These are phyloP conservation scores for Galaxias olidus DNA, from an alignment of 2,797 vertebrate genomes.

Conservation along the genomic window DNA sequence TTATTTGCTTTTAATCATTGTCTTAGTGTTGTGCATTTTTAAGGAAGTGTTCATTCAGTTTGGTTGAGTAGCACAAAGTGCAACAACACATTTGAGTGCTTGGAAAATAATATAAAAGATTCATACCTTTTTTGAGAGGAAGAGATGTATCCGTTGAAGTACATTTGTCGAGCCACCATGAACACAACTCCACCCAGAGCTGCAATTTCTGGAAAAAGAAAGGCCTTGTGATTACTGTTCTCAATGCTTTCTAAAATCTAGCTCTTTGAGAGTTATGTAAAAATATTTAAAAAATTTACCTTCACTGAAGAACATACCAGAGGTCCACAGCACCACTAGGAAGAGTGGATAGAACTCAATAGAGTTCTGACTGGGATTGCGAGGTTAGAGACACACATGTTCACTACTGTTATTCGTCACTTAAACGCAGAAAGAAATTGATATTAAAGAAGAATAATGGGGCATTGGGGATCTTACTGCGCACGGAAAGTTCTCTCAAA, in stretches of 20 bases:
- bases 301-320: constrained; percentile 76
- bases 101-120: neutral
- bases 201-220: constrained; percentile 53
- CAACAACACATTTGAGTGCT: too few relatives aligned
- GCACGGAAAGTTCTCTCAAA: constrained; percentile 79
- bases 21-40: too few relatives aligned
- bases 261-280: neutral
- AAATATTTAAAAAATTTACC: constrained; percentile 58
- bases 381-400: constrained; percentile 18
- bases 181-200: constrained; percentile 66
- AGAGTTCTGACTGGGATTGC: constrained; percentile 73
- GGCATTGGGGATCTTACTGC: constrained; percentile 65
- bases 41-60: too few relatives aligned
- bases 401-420: neutral
- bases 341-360: constrained; percentile 73
- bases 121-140: constrained; percentile 68
- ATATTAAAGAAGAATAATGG: too few relatives aligned
- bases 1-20: neutral
- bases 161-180: constrained; percentile 58
- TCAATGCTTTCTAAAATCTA: neutral
- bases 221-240: neutral
- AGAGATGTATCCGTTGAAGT: constrained; percentile 69
- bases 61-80: too few relatives aligned
- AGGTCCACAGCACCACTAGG: constrained; percentile 72
- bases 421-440: too few relatives aligned